Evolutionary conservation across 2,888 invertebrate species (phyloP).

Genomic region (Drosophila acutilabella): DNA sequence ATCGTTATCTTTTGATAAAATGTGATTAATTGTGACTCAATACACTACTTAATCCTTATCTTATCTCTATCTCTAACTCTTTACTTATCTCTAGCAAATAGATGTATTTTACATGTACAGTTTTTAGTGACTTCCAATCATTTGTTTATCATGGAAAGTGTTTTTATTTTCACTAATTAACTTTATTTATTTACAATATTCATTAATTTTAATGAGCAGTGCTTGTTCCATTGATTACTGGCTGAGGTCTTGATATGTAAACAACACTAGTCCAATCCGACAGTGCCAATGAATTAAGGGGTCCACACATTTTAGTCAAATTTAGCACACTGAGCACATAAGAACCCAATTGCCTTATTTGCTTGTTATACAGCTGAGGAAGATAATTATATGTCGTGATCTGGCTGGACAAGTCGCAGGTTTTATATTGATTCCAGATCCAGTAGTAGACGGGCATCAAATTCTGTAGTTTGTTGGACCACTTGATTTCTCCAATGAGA

Average conservation of each 20-base stretch:
- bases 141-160: no score
- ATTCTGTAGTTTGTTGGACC: neutral
- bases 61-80: no score
- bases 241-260: constrained; percentile 8
- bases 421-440: constrained; percentile 1
- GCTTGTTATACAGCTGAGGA: constrained; percentile 11
- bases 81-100: no score
- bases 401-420: constrained; percentile 1
- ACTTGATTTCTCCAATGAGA: constrained; percentile 8
- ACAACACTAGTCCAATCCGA: neutral
- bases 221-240: neutral
- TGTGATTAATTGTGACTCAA: no score
- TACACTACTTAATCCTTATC: no score
- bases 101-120: no score
- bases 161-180: no score
- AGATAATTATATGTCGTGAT: constrained; percentile 14
- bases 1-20: no score
- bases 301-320: neutral
- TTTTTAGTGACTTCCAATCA: no score
- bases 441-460: constrained; percentile 5
- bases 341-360: neutral
- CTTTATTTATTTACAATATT: no score
- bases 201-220: no score
- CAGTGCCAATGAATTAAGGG: neutral
- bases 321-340: neutral